Percentiles rank a stretch among this genome's conserved stretches.
Conservation (phyloP, 2,888 invertebrate species). For the Tridacna crocea region DNA sequence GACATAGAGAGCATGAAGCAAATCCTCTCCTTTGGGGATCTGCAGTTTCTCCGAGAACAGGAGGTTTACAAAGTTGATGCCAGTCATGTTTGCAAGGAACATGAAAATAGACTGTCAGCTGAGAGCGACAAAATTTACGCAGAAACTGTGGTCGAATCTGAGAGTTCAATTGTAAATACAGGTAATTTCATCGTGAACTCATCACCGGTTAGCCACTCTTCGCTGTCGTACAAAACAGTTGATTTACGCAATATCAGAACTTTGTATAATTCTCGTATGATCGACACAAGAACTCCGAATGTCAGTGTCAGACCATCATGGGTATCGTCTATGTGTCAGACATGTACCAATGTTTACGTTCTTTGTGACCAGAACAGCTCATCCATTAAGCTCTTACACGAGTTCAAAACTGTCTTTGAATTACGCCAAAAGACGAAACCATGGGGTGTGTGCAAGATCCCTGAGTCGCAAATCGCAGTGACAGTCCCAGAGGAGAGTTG, state of each 20-base stretch:
- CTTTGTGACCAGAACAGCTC: constrained; percentile 37
- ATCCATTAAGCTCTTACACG: constrained; percentile 38
- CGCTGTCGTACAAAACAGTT: too few species aligned
- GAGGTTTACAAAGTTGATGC: too few species aligned
- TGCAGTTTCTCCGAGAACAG: not conserved
- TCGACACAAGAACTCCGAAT: constrained; percentile 9
- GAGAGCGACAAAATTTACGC: too few species aligned
- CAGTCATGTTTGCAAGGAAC: too few species aligned
- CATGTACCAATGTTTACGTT: constrained; percentile 22
- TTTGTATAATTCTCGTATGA: constrained; percentile 2
- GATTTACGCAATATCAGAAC: not conserved
- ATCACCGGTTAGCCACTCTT: too few species aligned
- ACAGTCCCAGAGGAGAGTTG: constrained; percentile 53
- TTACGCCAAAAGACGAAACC: constrained; percentile 32
- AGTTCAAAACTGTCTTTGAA: constrained; percentile 22
- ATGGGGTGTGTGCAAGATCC: constrained; percentile 39
- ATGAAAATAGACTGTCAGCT: too few species aligned
- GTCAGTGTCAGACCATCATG: constrained; percentile 13
- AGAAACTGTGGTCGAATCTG: too few species aligned
- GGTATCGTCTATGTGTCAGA: constrained; percentile 23
- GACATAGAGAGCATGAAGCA: not conserved
- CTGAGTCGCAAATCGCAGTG: constrained; percentile 38
- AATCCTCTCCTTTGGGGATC: not conserved
- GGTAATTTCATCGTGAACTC: too few species aligned
- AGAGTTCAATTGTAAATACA: too few species aligned